A percentile compares a stretch with the other conserved stretches of the same genome.
Conservation (phyloP, 2,113 vertebrate genomes). For the Rhabdomys dilectus region DNA sequence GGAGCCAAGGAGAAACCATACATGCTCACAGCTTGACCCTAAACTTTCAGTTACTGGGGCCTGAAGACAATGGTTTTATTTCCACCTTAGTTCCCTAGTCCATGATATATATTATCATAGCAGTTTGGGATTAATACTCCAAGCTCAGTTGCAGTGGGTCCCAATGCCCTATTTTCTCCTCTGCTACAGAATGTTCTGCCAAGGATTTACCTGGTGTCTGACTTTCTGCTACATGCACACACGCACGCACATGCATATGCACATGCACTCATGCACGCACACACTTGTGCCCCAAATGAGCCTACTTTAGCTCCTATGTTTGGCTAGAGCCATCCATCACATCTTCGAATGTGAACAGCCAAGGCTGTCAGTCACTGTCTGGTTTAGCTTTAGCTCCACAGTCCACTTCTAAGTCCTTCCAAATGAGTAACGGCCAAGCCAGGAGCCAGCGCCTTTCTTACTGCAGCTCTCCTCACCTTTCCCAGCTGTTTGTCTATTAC, state of each 20-base stretch:
- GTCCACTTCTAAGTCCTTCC: not conserved
- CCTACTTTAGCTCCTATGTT: not conserved
- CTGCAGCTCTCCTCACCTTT: not conserved
- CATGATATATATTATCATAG: too few relatives aligned
- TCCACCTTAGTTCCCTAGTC: not conserved
- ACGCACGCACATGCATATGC: too few relatives aligned
- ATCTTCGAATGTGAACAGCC: not conserved
- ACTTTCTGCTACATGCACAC: not conserved
- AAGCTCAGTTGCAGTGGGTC: not conserved
- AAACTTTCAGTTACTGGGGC: not conserved
- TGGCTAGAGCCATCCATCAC: not conserved
- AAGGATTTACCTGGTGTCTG: not conserved
- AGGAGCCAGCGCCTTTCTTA: not conserved
- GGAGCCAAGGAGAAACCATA: not conserved
- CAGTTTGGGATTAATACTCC: not conserved
- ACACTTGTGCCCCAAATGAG: not conserved
- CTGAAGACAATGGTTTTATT: not conserved
- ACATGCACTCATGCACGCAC: not conserved
- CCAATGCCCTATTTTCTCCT: not conserved
- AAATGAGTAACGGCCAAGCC: not conserved
- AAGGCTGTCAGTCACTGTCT: fast-evolving
- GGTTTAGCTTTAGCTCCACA: not conserved
- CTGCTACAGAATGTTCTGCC: not conserved
- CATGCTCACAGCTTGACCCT: not conserved
- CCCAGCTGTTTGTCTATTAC: not conserved